Base-by-base conservation (phyloP, 2,888 invertebrate genomes). In the Copidosoma aretas region DNA sequence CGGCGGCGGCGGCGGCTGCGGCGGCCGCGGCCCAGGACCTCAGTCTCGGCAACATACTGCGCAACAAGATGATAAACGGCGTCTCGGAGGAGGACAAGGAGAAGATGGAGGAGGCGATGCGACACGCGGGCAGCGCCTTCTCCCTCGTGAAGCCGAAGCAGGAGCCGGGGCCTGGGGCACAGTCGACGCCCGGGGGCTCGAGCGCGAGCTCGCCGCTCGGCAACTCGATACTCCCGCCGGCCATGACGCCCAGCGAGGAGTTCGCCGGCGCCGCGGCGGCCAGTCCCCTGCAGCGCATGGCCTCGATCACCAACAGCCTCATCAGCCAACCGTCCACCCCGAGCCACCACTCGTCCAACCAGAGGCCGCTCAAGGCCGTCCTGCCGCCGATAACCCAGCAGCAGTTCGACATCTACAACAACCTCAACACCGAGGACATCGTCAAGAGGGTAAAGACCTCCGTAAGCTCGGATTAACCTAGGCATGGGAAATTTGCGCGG, bases 301-400 rank as follows among this genome's bases (percentile, higher is more conserved):
- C 97, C 71, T 97, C 96, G 75, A 98, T 98, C 78, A 98, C 98
- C 57, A 98, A 98, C 84, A 97, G 97, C 73, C 88, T 98, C 76
- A 95, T 97, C 81, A 95, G 95, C 74, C 93, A 94, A 87, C 93
- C 93, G 68, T 91, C 92, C 71, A 90, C 93, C 70, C 94, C 94
- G 74, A 91, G 93, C 14, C 94, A 95, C 81, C 95, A 94, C 80
- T 87, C 91, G 62, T 89, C 91, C 19, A 91, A 91, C 56, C 95
- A 95, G 81, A 88, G 97, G 75, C 97, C 97, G 19, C 89, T 97
- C 79, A 96, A 97, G 86, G 97, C 97, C 41, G 97, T 98, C 58
- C 88, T 98, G 77, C 97, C 98, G 53, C 98, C 98, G 2, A 97
- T 99, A 75, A 98, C 98, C 1, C 98, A 98, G 82, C 97, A 98